Evolutionary conservation across 2,113 vertebrate species (phyloP).

Genomic region (Ciconia boyciana): DNA sequence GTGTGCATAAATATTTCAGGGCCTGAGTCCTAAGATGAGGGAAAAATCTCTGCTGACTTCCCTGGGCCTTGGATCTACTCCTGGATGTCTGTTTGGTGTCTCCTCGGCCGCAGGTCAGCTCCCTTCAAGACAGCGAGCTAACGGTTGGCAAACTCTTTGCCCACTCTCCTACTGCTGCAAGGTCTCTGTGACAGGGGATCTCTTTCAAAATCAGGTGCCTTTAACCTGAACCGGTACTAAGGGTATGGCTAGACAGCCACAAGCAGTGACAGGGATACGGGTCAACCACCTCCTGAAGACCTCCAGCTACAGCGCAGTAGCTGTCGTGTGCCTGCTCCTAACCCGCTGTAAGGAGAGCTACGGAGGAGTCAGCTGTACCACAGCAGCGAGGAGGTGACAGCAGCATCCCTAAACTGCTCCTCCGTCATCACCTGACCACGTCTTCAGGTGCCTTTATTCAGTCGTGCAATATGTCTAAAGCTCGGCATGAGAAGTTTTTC

Average conservation of each 20-base stretch:
- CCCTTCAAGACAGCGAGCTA: not conserved
- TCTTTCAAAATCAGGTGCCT: not conserved
- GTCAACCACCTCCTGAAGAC: not conserved
- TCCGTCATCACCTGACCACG: not conserved
- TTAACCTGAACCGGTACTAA: not conserved
- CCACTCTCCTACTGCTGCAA: not conserved
- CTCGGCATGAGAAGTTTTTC: not conserved
- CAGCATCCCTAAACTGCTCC: not conserved
- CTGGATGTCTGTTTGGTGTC: not conserved
- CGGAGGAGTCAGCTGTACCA: not conserved
- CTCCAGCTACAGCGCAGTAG: accelerated
- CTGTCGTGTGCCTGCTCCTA: not conserved
- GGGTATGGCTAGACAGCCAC: not conserved
- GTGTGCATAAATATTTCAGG: not conserved
- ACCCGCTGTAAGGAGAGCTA: too few species aligned
- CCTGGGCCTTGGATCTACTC: not conserved
- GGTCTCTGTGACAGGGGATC: not conserved
- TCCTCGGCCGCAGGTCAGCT: accelerated
- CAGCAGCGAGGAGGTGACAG: not conserved
- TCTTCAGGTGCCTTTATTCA: not conserved
- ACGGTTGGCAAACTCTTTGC: not conserved
- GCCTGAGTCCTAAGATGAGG: not conserved
- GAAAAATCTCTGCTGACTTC: not conserved
- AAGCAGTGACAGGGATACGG: not conserved
- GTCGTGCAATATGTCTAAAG: accelerated